These are phyloP conservation scores for Alaudala cheleensis DNA, from an alignment of 2,113 vertebrate species.

Conservation along the genomic window DNA sequence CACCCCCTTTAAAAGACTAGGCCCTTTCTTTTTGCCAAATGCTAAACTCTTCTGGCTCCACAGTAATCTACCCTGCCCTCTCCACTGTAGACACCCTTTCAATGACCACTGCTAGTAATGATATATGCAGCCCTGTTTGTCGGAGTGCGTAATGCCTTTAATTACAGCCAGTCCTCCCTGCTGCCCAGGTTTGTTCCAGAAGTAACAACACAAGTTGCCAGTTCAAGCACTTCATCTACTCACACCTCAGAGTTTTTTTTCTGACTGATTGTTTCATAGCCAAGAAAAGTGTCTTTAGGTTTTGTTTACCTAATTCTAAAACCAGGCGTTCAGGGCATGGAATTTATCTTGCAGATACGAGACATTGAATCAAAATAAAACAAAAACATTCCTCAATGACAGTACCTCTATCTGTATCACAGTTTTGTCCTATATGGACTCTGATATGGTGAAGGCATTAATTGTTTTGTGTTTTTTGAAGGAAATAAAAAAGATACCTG, in stretches of 20 bases:
- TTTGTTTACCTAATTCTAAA: slow-evolving; percentile 22
- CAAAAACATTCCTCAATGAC: background rate
- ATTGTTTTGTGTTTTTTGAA: background rate
- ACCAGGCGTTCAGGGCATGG: background rate
- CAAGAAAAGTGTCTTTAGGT: background rate
- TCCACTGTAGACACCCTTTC: background rate
- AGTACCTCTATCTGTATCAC: background rate
- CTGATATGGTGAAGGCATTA: background rate
- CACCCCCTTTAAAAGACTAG: background rate
- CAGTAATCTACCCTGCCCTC: background rate
- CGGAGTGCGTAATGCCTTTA: background rate
- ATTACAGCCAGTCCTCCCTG: background rate
- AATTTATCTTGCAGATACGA: background rate
- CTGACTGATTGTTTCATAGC: background rate
- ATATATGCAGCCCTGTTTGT: background rate
- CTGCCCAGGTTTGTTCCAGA: slow-evolving; percentile 1
- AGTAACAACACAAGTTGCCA: slow-evolving; percentile 22
- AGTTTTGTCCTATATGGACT: background rate
- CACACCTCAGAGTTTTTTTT: background rate
- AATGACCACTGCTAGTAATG: background rate
- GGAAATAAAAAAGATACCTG: background rate
- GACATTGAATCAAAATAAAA: background rate
- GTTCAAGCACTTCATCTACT: slow-evolving; percentile 46
- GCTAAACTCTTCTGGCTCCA: background rate
- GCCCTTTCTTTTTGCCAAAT: background rate